phyloP scores from a whole-genome alignment of 2,888 invertebrate genomes.

The Brenthis daphne region DNA sequence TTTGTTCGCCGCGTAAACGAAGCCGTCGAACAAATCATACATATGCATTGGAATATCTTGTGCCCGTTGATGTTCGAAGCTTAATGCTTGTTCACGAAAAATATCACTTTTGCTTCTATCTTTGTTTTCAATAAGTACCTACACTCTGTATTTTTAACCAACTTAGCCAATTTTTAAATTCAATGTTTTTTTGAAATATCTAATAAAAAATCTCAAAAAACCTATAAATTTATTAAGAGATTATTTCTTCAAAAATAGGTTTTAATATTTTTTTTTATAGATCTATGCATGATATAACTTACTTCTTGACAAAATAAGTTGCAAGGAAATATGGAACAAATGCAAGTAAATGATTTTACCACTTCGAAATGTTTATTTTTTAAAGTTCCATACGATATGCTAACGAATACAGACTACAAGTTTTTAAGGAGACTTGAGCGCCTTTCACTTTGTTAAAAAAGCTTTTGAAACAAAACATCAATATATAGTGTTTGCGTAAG shows the following conservation, averaged over 20 bases:
- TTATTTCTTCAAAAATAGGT: too few relatives aligned
- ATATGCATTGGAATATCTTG: slow-evolving; percentile 76
- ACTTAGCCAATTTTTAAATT: too few relatives aligned
- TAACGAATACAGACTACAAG: slow-evolving; percentile 72
- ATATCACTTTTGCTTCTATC: slow-evolving; percentile 52
- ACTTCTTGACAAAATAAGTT: too few relatives aligned
- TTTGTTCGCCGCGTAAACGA: slow-evolving; percentile 62
- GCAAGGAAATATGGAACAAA: too few relatives aligned
- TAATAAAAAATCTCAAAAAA: too few relatives aligned
- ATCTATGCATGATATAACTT: too few relatives aligned
- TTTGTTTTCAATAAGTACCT: slow-evolving; percentile 23
- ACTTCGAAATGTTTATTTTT: slow-evolving; percentile 46
- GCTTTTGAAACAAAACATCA: slow-evolving; percentile 71
- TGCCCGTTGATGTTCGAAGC: slow-evolving; percentile 64
- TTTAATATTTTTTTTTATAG: too few relatives aligned
- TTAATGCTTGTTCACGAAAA: slow-evolving; percentile 75
- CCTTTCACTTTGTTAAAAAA: slow-evolving; percentile 73
- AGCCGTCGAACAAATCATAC: slow-evolving; percentile 74
- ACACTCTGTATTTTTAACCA: too few relatives aligned
- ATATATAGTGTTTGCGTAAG: slow-evolving; percentile 64
- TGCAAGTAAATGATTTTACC: too few relatives aligned
- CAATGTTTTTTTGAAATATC: too few relatives aligned
- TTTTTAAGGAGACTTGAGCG: slow-evolving; percentile 73
- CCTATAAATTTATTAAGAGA: too few relatives aligned
- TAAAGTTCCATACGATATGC: slow-evolving; percentile 58